Conservation (phyloP, 2,888 invertebrate genomes). For the Papilio demoleus region DNA sequence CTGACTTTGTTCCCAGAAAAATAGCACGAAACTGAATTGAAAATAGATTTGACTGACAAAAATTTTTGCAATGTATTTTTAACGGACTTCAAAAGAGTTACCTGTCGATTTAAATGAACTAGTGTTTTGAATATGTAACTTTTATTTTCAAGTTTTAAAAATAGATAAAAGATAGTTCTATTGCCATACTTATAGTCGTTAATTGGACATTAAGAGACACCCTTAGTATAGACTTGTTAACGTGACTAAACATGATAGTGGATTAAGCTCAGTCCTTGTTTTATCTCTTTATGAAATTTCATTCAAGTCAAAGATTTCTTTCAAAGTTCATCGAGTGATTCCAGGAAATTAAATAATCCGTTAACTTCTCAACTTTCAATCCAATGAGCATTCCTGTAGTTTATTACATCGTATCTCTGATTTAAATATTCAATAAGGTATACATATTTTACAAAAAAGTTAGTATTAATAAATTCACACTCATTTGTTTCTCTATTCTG, state of each 20-base stretch:
- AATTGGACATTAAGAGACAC: not conserved
- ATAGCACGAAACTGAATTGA: not conserved
- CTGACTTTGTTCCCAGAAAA: not conserved
- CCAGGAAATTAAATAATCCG: constrained; percentile 4
- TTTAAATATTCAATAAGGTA: constrained; percentile 1
- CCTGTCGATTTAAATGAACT: not conserved
- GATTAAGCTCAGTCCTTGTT: too few species aligned
- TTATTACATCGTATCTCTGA: not conserved
- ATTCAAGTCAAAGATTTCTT: not conserved
- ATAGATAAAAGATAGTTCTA: not conserved
- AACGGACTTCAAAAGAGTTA: constrained; percentile 7
- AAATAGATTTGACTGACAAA: constrained; percentile 10
- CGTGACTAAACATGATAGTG: too few species aligned
- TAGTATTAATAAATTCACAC: not conserved
- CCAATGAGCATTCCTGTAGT: not conserved
- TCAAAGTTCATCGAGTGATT: not conserved
- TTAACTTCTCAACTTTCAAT: constrained; percentile 1
- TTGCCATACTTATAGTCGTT: not conserved
- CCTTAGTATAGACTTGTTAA: too few species aligned
- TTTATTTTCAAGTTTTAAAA: not conserved
- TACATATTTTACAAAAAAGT: not conserved
- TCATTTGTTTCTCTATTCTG: not conserved
- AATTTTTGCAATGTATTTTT: constrained; percentile 3
- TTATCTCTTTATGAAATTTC: not conserved
- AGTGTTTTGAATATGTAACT: not conserved